Base-by-base conservation (phyloP, 2,797 vertebrate genomes). In the Gambelia wislizenii region DNA sequence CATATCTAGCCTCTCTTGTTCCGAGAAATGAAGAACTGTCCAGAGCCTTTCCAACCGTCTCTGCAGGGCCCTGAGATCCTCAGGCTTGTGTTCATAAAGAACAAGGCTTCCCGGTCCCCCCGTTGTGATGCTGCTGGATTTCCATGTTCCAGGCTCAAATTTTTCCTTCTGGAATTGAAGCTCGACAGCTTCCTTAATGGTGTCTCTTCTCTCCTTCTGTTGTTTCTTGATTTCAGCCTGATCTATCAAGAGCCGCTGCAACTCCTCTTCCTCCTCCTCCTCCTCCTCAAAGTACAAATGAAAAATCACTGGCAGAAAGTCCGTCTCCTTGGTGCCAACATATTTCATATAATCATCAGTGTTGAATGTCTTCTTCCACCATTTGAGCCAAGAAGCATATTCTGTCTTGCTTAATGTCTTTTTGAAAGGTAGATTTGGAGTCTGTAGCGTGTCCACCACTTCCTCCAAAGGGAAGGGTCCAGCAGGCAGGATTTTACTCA, bases 241-340 rank as follows among this genome's bases (percentile, higher is more conserved):
- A 27, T 85, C 36, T 39, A 86, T 10, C n/a, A 67, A 14, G 30
- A 14, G 1, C 1, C 6, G 1, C 13, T 2, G 8, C 74, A 96
- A 89, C 22, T 89, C 89, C 1, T 97, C 96, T 25, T 94, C 25
- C 67, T 95, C 90, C 36, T 93, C 13, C 52, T 95, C 91, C 22
- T 93, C 92, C 36, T 92, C 90, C 67, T 83, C 90, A 64, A 91
- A 85, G 84, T 96, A 96, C 87, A 97, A 94, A 22, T 97, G 95
- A 93, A 97, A 98, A 88, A 97, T 92, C 42, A 96, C 96, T 7
- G 95, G 95, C 79, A 98, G 95, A 89, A 96, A 97, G 92, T 98
- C 97, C 1, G 95, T 89, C 27, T 96, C 94, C 95, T 96, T 84
- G 61, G 67, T 91, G 59, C 89, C 20, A n/a, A 97, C 85, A 83